Conservation (phyloP, 2,888 invertebrate species). For the Himalopsyche anomala region DNA sequence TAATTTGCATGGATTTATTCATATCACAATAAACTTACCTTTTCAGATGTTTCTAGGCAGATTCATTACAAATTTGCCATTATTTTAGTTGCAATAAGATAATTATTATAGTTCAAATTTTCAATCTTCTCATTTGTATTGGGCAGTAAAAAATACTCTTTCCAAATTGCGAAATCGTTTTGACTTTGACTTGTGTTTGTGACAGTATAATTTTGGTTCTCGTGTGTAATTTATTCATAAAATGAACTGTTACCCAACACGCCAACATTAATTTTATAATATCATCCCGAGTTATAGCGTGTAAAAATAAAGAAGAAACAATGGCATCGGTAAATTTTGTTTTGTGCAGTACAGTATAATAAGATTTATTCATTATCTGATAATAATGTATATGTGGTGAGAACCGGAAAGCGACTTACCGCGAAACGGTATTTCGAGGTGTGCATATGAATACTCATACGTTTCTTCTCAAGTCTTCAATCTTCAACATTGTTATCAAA, state of each 20-base stretch:
- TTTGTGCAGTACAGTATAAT: not conserved
- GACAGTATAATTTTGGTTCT: not conserved
- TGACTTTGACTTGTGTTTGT: too few relatives aligned
- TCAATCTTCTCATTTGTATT: too few relatives aligned
- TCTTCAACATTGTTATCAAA: not conserved
- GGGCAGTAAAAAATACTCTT: too few relatives aligned
- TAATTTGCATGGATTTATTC: too few relatives aligned
- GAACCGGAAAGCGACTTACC: conserved; percentile 7
- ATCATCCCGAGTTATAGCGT: not conserved
- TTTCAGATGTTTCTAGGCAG: too few relatives aligned
- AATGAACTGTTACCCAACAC: not conserved
- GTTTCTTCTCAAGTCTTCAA: not conserved
- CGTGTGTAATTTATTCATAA: not conserved
- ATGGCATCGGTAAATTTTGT: not conserved
- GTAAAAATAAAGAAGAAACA: not conserved
- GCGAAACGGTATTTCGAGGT: conserved; percentile 24
- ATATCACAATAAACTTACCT: too few relatives aligned
- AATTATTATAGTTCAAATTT: too few relatives aligned
- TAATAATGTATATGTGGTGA: not conserved
- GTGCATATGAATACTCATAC: not conserved
- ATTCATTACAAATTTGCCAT: too few relatives aligned
- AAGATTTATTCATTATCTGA: not conserved
- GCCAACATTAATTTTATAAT: not conserved
- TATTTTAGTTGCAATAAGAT: too few relatives aligned
- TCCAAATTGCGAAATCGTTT: too few relatives aligned